phyloP scores from a whole-genome alignment of 1,140 invertebrate species.

The Brachionus angularis region DNA sequence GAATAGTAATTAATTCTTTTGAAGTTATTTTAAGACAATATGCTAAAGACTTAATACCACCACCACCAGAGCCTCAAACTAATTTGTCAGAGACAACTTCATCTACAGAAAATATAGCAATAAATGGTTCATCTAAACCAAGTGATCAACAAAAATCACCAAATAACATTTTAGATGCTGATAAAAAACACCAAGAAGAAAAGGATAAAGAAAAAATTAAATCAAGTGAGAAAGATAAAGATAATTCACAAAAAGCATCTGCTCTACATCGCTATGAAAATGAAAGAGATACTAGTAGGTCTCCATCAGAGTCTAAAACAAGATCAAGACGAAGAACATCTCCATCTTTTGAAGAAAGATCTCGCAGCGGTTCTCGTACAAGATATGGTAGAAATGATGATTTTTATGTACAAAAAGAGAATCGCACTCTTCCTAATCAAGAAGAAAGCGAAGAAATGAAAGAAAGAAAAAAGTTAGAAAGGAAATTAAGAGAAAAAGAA shows the following conservation, averaged over 20 bases:
- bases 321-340: neutral
- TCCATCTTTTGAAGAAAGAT: neutral
- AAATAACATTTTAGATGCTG: too few species aligned
- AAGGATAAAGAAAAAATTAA: too few species aligned
- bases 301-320: too few species aligned
- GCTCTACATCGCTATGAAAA: slow-evolving; percentile 50
- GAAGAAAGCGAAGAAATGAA: slow-evolving; percentile 82
- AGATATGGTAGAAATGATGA: too few species aligned
- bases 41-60: slow-evolving; percentile 63
- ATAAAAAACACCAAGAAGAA: too few species aligned
- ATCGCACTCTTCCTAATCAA: neutral
- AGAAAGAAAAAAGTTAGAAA: slow-evolving; percentile 81
- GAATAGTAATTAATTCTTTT: slow-evolving; percentile 69
- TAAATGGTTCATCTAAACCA: too few species aligned
- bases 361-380: neutral
- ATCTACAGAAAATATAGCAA: neutral
- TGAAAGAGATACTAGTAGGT: neutral
- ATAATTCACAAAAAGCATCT: neutral
- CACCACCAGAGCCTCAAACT: neutral
- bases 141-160: too few species aligned
- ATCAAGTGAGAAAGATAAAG: too few species aligned
- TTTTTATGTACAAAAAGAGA: slow-evolving; percentile 34
- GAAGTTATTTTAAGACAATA: slow-evolving; percentile 75
- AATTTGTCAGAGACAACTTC: neutral
- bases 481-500: slow-evolving; percentile 85